phyloP scores from a whole-genome alignment of 2,113 vertebrate genomes.

The Nymphicus hollandicus region DNA sequence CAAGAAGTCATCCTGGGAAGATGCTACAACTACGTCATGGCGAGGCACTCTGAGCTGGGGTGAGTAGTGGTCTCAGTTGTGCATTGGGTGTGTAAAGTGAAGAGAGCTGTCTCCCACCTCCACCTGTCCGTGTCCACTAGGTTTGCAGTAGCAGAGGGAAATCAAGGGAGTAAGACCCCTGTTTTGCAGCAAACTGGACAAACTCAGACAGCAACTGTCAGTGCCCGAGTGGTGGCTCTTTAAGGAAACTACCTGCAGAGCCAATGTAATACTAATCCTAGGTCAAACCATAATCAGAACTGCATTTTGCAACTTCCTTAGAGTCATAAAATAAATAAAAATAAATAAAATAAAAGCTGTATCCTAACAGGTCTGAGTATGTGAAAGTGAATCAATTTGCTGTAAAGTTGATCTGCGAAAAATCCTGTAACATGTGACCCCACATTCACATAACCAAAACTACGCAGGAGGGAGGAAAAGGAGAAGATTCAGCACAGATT shows the following conservation, averaged over 20 bases:
- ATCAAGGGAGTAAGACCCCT: not conserved
- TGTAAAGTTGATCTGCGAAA: not conserved
- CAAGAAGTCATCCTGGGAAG: conserved; percentile 67
- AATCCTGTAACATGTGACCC: not conserved
- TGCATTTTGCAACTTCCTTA: not conserved
- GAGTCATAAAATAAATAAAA: not conserved
- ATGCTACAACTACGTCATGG: conserved; percentile 58
- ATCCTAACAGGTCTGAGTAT: not conserved
- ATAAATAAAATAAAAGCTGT: not conserved
- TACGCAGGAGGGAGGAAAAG: not conserved
- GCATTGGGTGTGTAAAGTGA: not conserved
- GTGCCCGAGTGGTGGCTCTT: not conserved
- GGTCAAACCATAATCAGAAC: not conserved
- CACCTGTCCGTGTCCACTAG: fast-evolving
- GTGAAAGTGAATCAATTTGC: not conserved
- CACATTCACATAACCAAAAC: not conserved
- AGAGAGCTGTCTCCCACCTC: not conserved
- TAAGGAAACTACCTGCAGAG: not conserved
- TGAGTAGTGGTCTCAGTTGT: not conserved
- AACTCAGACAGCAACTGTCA: fast-evolving
- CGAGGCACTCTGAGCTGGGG: conserved; percentile 26
- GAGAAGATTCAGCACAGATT: not conserved
- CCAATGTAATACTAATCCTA: not conserved
- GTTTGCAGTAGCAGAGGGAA: not conserved
- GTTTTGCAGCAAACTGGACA: not conserved